Base-by-base conservation (phyloP, 2,888 invertebrate genomes). In the Yponomeuta cagnagella region DNA sequence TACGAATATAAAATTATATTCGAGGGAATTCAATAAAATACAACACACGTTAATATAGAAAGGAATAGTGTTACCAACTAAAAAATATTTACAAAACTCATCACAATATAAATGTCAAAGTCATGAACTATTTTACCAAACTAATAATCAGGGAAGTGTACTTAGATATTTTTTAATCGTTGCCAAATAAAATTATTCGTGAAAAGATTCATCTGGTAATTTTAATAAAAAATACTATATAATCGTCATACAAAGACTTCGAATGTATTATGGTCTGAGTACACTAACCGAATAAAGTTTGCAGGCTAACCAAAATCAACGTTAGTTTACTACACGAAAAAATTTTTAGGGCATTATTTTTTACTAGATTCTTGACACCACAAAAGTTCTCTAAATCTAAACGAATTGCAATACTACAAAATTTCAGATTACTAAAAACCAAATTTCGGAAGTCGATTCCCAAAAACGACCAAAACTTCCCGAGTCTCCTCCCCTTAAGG, bases 401-500 rank as follows among this genome's bases (percentile, higher is more conserved):
- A 3, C 43, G 6, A 43, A 5, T 43, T 43, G 43, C 43, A 43
- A 43, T 8, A 43, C 9, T 43, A 43, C 43, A 43, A 43, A 8
- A 43, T 43, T 6, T 43, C 43, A 58, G 12, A 58, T 58, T 58
- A 15, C 15, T 15, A 58, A 52, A 52, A 52, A 52, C 52, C 52
- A 52, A 52, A 52, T 10, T 52, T 52, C 52, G 15, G 15, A 58
- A 15, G 12, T 15, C 52, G 12, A 15, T 58, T 58, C 15, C 15
- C 15, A 58, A 58, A 58, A 58, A 33, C 33, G 5, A 4, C 5
- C 33, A 52, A 23, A 3, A 52, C 52, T 12, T 52, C 52, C 52
- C 4, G 52, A 2, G 52, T 2, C 4, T 23, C 9, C 33, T 65
- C 30, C 5, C 15, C 30, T 65, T 31, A 67, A 72, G 92, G 90